Conservation (phyloP, 1,140 invertebrate species). For the Bombus huntii region DNA sequence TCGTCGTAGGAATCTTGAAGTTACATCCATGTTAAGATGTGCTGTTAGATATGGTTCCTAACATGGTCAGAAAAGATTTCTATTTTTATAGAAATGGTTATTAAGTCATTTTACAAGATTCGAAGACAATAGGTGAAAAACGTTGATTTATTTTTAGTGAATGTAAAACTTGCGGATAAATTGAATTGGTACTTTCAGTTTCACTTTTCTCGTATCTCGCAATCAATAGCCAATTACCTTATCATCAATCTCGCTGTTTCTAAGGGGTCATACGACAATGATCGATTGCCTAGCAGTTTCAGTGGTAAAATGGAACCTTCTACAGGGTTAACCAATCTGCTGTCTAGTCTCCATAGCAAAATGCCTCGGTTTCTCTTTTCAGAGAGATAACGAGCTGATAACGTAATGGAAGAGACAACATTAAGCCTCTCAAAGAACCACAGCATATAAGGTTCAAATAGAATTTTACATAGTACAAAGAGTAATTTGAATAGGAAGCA, state of each 20-base stretch:
- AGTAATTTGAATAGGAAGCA: neutral
- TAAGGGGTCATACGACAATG: neutral
- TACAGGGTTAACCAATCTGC: neutral
- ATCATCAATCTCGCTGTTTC: neutral
- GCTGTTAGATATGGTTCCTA: neutral
- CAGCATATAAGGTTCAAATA: neutral
- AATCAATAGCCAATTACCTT: neutral
- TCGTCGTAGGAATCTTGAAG: slow-evolving; percentile 5
- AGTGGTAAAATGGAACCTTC: neutral
- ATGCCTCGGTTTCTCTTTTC: neutral
- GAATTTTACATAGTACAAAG: neutral
- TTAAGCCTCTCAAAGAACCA: neutral
- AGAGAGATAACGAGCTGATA: neutral
- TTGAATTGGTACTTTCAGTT: neutral
- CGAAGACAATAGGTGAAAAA: neutral
- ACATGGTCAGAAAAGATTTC: neutral
- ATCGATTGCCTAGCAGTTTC: neutral
- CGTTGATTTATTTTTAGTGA: too few relatives aligned
- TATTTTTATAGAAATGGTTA: too few relatives aligned
- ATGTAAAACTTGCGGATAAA: too few relatives aligned
- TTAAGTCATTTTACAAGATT: neutral
- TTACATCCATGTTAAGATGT: neutral
- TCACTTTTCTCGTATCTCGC: neutral
- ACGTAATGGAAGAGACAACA: neutral
- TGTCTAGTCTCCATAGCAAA: neutral